Evolutionary conservation across 2,797 vertebrate genomes (phyloP).

Genomic region (Potorous gilbertii): DNA sequence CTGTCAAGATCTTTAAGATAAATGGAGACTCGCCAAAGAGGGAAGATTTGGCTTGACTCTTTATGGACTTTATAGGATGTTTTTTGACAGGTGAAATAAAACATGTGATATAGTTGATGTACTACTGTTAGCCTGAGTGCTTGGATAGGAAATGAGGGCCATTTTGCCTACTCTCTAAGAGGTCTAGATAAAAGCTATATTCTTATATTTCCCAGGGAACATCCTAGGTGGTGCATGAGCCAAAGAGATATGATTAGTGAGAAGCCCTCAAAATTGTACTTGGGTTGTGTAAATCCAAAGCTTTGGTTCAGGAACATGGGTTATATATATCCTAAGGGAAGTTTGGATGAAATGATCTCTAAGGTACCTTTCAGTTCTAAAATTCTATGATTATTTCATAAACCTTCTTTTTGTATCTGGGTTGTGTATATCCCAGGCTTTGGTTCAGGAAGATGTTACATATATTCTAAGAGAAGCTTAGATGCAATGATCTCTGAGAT

Average conservation of each 20-base stretch:
- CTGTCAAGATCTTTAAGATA: neutral
- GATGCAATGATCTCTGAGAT: neutral
- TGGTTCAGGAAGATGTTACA: neutral
- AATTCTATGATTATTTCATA: neutral
- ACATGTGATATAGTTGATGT: neutral
- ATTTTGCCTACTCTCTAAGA: neutral
- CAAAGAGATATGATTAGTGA: neutral
- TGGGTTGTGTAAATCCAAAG: neutral
- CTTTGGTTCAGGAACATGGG: neutral
- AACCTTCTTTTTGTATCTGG: slow-evolving; percentile 10
- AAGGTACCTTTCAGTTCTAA: neutral
- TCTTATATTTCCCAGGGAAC: neutral
- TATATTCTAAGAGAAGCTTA: neutral
- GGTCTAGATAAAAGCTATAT: neutral
- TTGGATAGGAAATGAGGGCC: neutral
- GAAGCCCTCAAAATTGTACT: neutral
- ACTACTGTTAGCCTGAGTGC: neutral
- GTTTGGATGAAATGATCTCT: neutral
- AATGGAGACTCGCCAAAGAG: neutral
- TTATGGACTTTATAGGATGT: neutral
- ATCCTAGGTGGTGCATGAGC: neutral
- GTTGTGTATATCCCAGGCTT: neutral
- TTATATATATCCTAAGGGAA: neutral
- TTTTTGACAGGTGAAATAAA: neutral
- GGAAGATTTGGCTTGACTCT: neutral